These are phyloP conservation scores for Xiphophorus birchmanni DNA, from an alignment of 2,797 vertebrate genomes.

Conservation along the genomic window DNA sequence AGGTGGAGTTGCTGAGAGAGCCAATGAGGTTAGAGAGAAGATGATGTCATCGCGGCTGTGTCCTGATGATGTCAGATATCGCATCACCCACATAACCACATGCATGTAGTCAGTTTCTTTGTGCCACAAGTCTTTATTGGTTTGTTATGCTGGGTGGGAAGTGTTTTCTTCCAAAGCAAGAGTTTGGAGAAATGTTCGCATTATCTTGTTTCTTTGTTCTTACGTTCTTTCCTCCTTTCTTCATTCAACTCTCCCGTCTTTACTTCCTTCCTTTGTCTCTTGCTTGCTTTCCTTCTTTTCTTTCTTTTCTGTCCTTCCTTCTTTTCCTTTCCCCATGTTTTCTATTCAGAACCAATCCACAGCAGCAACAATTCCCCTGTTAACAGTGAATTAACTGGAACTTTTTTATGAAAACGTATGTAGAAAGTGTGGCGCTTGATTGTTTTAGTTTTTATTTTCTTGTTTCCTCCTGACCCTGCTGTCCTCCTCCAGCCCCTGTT, in stretches of 20 bases:
- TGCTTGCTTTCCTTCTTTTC: neutral
- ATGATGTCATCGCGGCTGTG: neutral
- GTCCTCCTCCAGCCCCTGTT: conserved; percentile 65
- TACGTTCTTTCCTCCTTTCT: neutral
- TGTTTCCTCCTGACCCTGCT: neutral
- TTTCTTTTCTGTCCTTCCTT: neutral
- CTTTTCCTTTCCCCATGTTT: neutral
- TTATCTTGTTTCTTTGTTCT: neutral
- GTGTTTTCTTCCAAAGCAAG: neutral
- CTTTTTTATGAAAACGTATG: too few species aligned
- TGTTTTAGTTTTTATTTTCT: neutral
- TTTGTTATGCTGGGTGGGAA: neutral
- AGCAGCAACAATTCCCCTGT: neutral
- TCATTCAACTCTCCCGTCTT: neutral
- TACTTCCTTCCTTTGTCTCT: neutral
- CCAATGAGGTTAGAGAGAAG: conserved; percentile 66
- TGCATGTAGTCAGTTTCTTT: neutral
- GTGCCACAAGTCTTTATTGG: neutral
- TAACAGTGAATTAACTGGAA: neutral
- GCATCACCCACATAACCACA: too few species aligned
- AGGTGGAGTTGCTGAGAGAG: conserved; percentile 21
- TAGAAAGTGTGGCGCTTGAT: neutral
- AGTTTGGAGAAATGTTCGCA: neutral
- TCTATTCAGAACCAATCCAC: neutral
- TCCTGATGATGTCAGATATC: neutral